Evolutionary conservation across 2,888 invertebrate species (phyloP).

Genomic region (Seira musarum): DNA sequence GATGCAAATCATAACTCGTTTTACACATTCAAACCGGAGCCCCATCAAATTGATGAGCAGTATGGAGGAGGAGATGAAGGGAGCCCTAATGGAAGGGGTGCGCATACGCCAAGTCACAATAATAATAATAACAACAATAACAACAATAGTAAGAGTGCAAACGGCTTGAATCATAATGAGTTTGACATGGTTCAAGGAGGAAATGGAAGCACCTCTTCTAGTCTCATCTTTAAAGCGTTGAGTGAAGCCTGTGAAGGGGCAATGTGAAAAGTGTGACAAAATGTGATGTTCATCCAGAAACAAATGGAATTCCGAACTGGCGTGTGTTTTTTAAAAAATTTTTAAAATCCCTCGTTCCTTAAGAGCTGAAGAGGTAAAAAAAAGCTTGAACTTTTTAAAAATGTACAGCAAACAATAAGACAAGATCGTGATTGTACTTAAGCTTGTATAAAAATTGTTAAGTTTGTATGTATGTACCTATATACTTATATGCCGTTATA

Average conservation of each 20-base stretch:
- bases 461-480: background rate
- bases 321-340: background rate
- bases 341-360: background rate
- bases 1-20: conserved; percentile 69
- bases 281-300: background rate
- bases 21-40: conserved; percentile 65
- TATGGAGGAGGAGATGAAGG: conserved; percentile 31
- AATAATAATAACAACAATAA: conserved; percentile 37
- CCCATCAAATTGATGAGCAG: conserved; percentile 39
- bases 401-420: background rate
- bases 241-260: conserved; percentile 65
- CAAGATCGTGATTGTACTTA: background rate
- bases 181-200: conserved; percentile 19
- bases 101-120: conserved; percentile 53
- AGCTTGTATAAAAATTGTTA: too few relatives aligned
- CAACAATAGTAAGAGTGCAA: conserved; percentile 9
- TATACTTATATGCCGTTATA: background rate
- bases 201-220: conserved; percentile 64
- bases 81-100: conserved; percentile 35
- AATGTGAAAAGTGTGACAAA: conserved; percentile 29
- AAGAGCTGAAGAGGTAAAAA: background rate
- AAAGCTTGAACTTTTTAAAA: background rate
- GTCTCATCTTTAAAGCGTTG: conserved; percentile 69
- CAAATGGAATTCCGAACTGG: background rate
- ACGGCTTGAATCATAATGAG: conserved; percentile 4